These are phyloP conservation scores for Agrenia bidenticulata DNA, from an alignment of 2,888 invertebrate genomes.

Conservation along the genomic window DNA sequence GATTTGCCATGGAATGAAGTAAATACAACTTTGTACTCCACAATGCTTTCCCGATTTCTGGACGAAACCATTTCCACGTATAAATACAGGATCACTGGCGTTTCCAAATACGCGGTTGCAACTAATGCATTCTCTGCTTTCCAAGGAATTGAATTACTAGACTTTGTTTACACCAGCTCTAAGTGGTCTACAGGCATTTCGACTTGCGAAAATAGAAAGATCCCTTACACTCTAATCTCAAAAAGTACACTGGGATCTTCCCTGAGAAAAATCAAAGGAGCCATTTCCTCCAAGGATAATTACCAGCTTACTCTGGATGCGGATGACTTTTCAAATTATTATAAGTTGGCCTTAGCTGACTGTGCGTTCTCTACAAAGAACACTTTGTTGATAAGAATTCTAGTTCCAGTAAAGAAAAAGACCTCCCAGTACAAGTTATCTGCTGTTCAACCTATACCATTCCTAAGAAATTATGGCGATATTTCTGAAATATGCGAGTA, in stretches of 20 bases:
- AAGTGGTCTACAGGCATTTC: slow-evolving; percentile 27
- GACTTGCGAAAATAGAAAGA: slow-evolving; percentile 26
- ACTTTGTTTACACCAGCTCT: slow-evolving; percentile 19
- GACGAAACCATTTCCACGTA: slow-evolving; percentile 22
- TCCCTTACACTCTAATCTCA: slow-evolving; percentile 24
- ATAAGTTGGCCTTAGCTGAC: slow-evolving; percentile 29
- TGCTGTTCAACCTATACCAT: slow-evolving; percentile 21
- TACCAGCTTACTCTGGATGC: slow-evolving; percentile 23
- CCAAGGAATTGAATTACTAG: slow-evolving; percentile 28
- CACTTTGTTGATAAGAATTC: slow-evolving; percentile 29
- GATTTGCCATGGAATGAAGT: not conserved
- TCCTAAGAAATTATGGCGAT: slow-evolving; percentile 14
- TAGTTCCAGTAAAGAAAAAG: slow-evolving; percentile 31
- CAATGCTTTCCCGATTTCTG: slow-evolving; percentile 22
- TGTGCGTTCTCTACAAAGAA: slow-evolving; percentile 26
- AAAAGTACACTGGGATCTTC: slow-evolving; percentile 11
- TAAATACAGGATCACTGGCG: slow-evolving; percentile 19
- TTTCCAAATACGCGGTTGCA: slow-evolving; percentile 22
- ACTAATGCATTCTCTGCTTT: slow-evolving; percentile 32
- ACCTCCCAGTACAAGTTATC: slow-evolving; percentile 15
- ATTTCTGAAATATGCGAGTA: slow-evolving; percentile 4
- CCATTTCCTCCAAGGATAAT: slow-evolving; percentile 9
- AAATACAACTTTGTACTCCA: slow-evolving; percentile 18
- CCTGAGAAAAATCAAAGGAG: slow-evolving; percentile 14
- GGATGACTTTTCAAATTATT: slow-evolving; percentile 28